Evolutionary conservation across 2,888 invertebrate species (phyloP), one percentile per base, ranked within the genome.

Genomic region (Cotesia congregata): DNA sequence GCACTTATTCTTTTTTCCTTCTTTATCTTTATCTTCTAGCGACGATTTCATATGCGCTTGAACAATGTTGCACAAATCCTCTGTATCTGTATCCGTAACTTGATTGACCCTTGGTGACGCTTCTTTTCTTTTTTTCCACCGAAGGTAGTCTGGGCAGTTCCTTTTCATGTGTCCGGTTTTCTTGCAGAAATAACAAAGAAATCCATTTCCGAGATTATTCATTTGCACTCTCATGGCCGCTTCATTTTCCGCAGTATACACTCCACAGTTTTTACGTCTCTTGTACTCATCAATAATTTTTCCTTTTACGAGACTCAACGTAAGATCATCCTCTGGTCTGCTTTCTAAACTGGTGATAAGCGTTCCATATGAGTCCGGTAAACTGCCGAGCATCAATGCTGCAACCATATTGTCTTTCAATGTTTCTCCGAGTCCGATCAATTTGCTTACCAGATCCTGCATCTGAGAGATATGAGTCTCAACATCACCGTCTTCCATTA

Each of bases 231-330:
- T 76, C 50, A 78, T 67, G 15, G 76, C 78, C 38, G 69, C 39
- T 40, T 77, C 73, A 68, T 67, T 73, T 17, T 74, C 72, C 38
- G 41, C 30, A 12, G 70, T 73, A 30, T 72, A 65, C 3, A 70
- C 15, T n/a, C 76, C 75, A 72, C 67, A 73, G 59, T 17, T 17
- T 61, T 67, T 71, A 6, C 81, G 75, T 41, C 80, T 79, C 70
- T 75, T 80, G n/a, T 80, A 83, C 74, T 84, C 83, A 40, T 82
- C 82, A 38, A 83, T 78, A 7, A 82, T 67, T 77, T 83, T 82
- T 5, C 81, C 78, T 70, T 80, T 81, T 1, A 82, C 80, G 5
- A 83, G 62, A 5, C 74, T 73, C 3, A 81, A 60, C 15, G 82
- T 83, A 17, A 82, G 61, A 30, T 83, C 83, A 0, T 20, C 67